phyloP scores from a whole-genome alignment of 2,113 vertebrate genomes.

The Scartelaos histophorus region DNA sequence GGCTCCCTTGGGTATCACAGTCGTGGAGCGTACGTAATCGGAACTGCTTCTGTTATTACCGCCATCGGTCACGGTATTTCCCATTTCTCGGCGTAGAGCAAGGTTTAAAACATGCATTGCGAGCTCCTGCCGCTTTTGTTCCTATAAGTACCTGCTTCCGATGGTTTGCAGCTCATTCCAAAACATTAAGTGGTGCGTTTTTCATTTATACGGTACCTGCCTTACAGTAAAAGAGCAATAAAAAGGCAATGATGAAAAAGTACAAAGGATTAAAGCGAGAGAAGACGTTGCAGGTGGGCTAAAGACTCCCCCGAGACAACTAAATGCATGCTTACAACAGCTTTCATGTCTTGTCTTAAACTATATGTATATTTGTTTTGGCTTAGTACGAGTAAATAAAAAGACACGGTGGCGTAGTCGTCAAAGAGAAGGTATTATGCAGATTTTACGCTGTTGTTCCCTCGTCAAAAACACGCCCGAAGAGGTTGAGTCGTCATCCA shows the following conservation, averaged over 20 bases:
- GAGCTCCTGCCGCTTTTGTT: constrained; percentile 23
- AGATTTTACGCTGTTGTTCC: too few relatives aligned
- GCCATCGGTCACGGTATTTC: constrained; percentile 43
- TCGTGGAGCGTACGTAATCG: constrained; percentile 40
- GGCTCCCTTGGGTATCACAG: constrained; percentile 38
- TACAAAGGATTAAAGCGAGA: constrained; percentile 12
- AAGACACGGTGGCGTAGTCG: too few relatives aligned
- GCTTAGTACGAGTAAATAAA: too few relatives aligned
- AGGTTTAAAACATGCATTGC: constrained; percentile 27
- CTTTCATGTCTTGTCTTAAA: neutral
- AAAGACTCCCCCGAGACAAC: constrained; percentile 14
- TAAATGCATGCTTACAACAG: constrained; percentile 12
- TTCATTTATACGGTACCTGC: constrained; percentile 6
- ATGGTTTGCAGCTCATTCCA: constrained; percentile 13
- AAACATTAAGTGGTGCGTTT: constrained; percentile 19
- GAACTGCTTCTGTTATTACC: constrained; percentile 42
- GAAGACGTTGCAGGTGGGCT: constrained; percentile 31
- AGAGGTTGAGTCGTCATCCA: too few relatives aligned
- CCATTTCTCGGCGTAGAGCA: constrained; percentile 30
- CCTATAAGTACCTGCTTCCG: constrained; percentile 24
- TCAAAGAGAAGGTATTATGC: too few relatives aligned
- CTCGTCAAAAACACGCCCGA: too few relatives aligned
- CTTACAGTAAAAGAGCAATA: constrained; percentile 13
- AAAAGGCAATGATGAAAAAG: constrained; percentile 6
- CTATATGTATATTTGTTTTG: neutral